Conservation (phyloP, 2,113 vertebrate genomes). For the Xerus inauris region DNA sequence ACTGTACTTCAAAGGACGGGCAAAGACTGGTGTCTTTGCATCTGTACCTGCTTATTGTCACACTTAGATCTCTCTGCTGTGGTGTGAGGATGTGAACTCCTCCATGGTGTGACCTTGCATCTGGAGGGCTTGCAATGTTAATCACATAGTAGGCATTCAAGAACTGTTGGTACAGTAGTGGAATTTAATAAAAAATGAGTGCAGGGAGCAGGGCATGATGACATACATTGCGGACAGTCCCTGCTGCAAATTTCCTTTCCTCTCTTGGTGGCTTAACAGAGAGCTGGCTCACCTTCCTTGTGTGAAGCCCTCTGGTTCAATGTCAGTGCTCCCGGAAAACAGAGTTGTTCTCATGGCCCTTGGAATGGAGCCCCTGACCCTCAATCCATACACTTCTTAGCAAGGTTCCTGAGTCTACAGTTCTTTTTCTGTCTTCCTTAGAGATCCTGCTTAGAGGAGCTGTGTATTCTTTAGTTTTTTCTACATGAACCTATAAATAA, state of each 20-base stretch:
- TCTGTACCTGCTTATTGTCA: background rate
- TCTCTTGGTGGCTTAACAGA: background rate
- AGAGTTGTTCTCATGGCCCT: background rate
- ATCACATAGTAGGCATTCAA: background rate
- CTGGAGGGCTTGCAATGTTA: background rate
- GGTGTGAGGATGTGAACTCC: background rate
- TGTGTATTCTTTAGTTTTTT: background rate
- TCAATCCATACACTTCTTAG: background rate
- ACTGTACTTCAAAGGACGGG: background rate
- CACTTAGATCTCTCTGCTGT: background rate
- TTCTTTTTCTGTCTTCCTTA: background rate
- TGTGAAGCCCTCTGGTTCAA: background rate
- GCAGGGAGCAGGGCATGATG: background rate
- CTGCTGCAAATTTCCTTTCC: background rate
- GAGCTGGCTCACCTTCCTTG: background rate
- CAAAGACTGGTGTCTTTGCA: background rate
- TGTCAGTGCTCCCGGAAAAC: background rate
- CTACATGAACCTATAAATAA: background rate
- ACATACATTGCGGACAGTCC: background rate
- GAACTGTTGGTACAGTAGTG: background rate
- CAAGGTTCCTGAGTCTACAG: background rate
- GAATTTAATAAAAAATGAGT: background rate
- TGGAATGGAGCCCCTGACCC: background rate
- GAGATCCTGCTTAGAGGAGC: background rate
- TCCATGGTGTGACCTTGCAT: background rate